Evolutionary conservation across 2,113 vertebrate species (phyloP).

Genomic region (Psophia crepitans): DNA sequence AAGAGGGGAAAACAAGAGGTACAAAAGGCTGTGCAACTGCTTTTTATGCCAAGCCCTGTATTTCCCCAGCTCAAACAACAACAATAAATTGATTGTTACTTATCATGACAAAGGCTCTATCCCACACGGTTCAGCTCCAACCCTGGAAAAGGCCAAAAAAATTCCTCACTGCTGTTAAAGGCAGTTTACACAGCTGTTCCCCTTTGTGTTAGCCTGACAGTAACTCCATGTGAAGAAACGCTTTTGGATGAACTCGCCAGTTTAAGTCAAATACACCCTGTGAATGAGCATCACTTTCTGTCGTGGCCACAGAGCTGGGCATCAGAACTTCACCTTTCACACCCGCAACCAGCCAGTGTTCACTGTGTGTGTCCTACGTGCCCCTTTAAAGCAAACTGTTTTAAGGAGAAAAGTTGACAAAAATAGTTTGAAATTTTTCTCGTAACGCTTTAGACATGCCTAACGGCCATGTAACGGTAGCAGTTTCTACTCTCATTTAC

Average conservation of each 20-base stretch:
- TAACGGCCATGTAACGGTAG: background rate
- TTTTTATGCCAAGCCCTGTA: background rate
- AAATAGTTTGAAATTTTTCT: background rate
- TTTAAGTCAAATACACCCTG: background rate
- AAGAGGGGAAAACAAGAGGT: background rate
- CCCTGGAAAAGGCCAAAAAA: background rate
- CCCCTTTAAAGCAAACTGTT: background rate
- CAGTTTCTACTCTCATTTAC: background rate
- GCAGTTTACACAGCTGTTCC: background rate
- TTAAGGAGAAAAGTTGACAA: background rate
- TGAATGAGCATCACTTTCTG: background rate
- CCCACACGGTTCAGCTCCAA: background rate
- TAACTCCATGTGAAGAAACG: background rate
- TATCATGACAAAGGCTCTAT: background rate
- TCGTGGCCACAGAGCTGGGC: background rate
- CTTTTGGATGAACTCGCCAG: background rate
- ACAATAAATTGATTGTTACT: background rate
- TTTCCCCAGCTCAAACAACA: background rate
- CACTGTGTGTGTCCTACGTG: fast-evolving
- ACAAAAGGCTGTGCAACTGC: background rate
- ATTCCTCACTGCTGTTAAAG: background rate
- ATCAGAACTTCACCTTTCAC: background rate
- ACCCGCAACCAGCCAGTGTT: too few relatives aligned
- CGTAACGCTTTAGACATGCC: background rate
- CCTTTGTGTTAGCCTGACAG: background rate